Evolutionary conservation across 2,888 invertebrate genomes (phyloP), one percentile per base, ranked within the genome.

Genomic region (Ligdia adustata): DNA sequence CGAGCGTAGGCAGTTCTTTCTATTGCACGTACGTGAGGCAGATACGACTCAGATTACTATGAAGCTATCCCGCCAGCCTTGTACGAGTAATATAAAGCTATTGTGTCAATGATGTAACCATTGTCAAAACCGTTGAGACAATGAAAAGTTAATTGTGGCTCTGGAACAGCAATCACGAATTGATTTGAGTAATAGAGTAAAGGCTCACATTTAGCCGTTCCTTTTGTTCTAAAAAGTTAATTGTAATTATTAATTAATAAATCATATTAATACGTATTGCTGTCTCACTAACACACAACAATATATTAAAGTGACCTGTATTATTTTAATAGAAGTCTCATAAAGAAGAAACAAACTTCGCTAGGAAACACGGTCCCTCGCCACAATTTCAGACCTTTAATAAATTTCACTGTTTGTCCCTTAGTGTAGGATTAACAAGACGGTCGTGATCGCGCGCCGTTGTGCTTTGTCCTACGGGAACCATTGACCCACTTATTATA

Each of bases 401-500:
- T 35, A 40, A 33, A 39, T 15, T 31, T 9, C 4, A 16, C 34
- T 42, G 16, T 32, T 4, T 43, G 22, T 35, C 38, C 35, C 41
- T 42, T 26, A 16, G 24, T 34, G 31, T 31, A 41, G 49, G 41
- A 43, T 46, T 46, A 50, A 41, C 26, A 40, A 52, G 44, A 39
- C 38, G 32, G 48, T 49, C 58, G 52, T 53, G 63, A 61, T 60
- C 22, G 22, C 22, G 22, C 60, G 46, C 13, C 52, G 55, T 38
- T 31, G 49, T 43, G 55, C 56, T 50, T 28, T 38, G 22, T 43
- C 48, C 59, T 66, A 57, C 61, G 75, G 73, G 75, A 69, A 64
- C 76, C 68, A 74, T 82, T 83, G 82, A 83, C 85, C 84, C 66
- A 80, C 66, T 76, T 80, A 72, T 57, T 22, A 22, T 22, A 4